Percentiles rank a stretch among this genome's conserved stretches.
Conservation (phyloP, 2,888 invertebrate genomes). For the Synergus umbraculus region DNA sequence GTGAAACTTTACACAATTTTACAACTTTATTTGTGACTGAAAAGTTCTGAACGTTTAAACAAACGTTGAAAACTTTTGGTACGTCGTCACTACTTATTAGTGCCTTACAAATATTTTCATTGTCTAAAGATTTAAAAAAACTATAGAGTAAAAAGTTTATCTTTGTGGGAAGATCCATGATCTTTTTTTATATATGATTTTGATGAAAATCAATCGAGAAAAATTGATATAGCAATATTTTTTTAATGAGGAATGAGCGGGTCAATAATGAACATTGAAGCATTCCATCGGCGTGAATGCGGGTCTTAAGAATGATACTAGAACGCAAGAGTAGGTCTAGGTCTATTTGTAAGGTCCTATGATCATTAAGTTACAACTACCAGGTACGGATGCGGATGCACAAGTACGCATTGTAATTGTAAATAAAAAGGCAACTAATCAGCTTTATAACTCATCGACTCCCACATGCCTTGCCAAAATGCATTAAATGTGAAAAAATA, state of each 20-base stretch:
- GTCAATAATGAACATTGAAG: slow-evolving; percentile 17
- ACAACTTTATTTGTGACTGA: neutral
- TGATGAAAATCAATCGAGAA: neutral
- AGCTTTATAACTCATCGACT: slow-evolving; percentile 1
- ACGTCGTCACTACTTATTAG: too few relatives aligned
- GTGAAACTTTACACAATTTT: neutral
- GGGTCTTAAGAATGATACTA: slow-evolving; percentile 36
- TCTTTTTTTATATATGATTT: neutral
- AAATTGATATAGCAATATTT: neutral
- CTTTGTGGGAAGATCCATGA: neutral
- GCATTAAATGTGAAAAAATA: neutral
- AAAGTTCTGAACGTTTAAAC: too few relatives aligned
- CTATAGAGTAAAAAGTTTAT: neutral
- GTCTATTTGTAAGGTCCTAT: slow-evolving; percentile 46
- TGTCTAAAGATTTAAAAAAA: neutral
- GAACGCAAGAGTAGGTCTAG: slow-evolving; percentile 55
- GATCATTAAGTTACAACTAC: slow-evolving; percentile 52
- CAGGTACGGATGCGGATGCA: slow-evolving; percentile 46
- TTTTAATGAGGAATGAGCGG: neutral
- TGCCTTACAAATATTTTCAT: too few relatives aligned
- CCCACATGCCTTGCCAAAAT: neutral
- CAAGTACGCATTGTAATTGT: slow-evolving; percentile 19
- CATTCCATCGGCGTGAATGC: slow-evolving; percentile 37
- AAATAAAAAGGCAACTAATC: slow-evolving; percentile 17
- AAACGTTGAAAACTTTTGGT: too few relatives aligned